Percentiles rank a stretch among this genome's conserved stretches.
phyloP scores from a whole-genome alignment of 2,113 vertebrate species.

The Neolamprologus devosi region DNA sequence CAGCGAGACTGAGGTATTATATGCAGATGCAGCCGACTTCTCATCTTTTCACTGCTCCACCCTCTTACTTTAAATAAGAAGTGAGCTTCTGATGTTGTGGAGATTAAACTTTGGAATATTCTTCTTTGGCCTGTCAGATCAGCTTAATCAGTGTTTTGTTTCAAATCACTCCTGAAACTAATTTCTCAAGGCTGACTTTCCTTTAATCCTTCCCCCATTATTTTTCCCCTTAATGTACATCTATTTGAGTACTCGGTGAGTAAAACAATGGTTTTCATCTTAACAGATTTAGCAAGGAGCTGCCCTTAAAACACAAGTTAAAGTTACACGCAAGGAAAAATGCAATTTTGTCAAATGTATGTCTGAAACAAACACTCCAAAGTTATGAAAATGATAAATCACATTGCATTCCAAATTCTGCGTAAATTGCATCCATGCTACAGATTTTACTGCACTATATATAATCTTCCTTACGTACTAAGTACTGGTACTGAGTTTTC shows the following conservation, averaged over 20 bases:
- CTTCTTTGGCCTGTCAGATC: not conserved
- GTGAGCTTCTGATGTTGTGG: not conserved
- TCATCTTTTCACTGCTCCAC: not conserved
- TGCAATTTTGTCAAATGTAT: not conserved
- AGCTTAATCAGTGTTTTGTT: not conserved
- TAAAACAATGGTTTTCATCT: not conserved
- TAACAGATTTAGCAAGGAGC: not conserved
- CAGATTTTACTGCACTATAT: not conserved
- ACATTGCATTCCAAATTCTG: not conserved
- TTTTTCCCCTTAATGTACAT: not conserved
- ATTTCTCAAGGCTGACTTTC: not conserved
- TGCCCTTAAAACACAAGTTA: not conserved
- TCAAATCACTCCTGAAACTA: not conserved
- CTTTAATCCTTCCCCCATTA: not conserved
- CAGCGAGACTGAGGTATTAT: not conserved
- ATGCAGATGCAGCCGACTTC: not conserved
- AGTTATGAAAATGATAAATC: not conserved
- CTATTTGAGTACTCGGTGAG: not conserved
- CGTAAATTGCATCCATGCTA: not conserved
- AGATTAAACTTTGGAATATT: not conserved
- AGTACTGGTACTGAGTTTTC: not conserved
- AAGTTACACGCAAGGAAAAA: not conserved
- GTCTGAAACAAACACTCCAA: not conserved
- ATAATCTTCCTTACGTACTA: not conserved
- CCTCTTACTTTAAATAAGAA: not conserved